Evolutionary conservation across 2,113 vertebrate species (phyloP), one percentile per base, ranked within the genome.

Genomic region (Tragelaphus imberbis): DNA sequence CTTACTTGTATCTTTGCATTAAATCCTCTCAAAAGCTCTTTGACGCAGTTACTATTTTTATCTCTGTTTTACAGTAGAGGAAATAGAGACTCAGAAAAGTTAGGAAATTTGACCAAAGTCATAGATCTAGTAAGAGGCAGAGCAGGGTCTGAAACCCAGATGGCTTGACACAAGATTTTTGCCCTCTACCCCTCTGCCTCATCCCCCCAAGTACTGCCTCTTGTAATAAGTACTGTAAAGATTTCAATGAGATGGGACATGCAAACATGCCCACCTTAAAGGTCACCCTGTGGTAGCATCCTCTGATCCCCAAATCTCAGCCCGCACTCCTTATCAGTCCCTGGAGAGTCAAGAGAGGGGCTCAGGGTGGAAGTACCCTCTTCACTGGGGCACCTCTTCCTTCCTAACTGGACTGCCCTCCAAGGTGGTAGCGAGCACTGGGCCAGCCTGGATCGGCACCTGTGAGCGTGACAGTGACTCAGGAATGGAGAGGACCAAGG

Each of bases 401-500:
- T 94, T 11, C 80, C 40, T 5, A 49, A 81, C 25, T 75, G 30
- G 7, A 21, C 68, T 33, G 36, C 58, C 68, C 65, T 44, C 88
- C 40, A 3, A 6, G n/a, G 33, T 25, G 63, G 55, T 6, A 44
- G 58, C 0, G 1, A 84, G 7, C 59, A 63, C 88, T 21, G 63
- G 91, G 33, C 28, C 71, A 21, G n/a, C 44, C 47, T n/a, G 0
- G 2, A 14, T 15, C 23, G 58, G 95, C 63, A 47, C 80, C 44
- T 2, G 28, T 47, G 84, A 87, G 49, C 80, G 33, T n/a, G 21
- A 28, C 44, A 75, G 51, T 85, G 93, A 97, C 96, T 91, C 96
- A 51, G 84, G 82, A 56, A 61, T 80, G 65, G 53, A 16, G 28
- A 85, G 8, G 36, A 97, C 95, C 19, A 71, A 98, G 95, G 98